Evolutionary conservation across 92 coral and sea anemone genomes (phyloP), one percentile per base, ranked within the genome.

Genomic region (Heliopora coerulea): DNA sequence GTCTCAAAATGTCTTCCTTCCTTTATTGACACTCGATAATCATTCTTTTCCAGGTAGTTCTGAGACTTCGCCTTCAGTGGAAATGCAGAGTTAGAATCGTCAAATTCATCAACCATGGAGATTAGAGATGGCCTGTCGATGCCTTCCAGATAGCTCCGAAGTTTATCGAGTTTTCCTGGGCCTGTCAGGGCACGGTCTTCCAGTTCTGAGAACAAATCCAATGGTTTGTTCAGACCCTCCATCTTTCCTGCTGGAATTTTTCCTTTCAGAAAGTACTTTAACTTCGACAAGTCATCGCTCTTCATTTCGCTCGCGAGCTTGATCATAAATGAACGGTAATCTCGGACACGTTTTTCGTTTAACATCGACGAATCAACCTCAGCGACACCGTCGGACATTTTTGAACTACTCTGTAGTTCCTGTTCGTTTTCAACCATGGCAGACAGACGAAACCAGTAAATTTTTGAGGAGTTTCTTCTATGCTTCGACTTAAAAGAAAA

Each of bases 1-100:
- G 74, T 67, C 3, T 67, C 74, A 48, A 67, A 67, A 48, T 67
- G 74, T 19, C 74, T 58, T 25, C 74, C 74, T 21, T 41, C 59
- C 33, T 67, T 29, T 8, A 67, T 23, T 4, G 74, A 9, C 17
- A 67, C 37, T 28, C 74, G 49, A 35, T 46, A 67, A 9, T 59
- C 74, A 26, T 24, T 59, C 31, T 26, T 46, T 48, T 67, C 59
- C 15, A 67, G 74, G 31, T 31, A 23, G 41, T 49, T 49, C 1
- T 67, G 39, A 25, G 74, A 44, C 25, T 37, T 67, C 34, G 39
- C 48, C 59, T 44, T 67, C 40, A 67, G 24, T 14, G 74, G 74
- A 37, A 2, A 67, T 33, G 2, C 32, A 10, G 59, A 26, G 26
- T 19, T 25, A 7, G 59, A 54, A 21, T 44, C 74, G 2, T 44